Base-by-base conservation (phyloP, 2,888 invertebrate genomes). In the Cerceris rybyensis region DNA sequence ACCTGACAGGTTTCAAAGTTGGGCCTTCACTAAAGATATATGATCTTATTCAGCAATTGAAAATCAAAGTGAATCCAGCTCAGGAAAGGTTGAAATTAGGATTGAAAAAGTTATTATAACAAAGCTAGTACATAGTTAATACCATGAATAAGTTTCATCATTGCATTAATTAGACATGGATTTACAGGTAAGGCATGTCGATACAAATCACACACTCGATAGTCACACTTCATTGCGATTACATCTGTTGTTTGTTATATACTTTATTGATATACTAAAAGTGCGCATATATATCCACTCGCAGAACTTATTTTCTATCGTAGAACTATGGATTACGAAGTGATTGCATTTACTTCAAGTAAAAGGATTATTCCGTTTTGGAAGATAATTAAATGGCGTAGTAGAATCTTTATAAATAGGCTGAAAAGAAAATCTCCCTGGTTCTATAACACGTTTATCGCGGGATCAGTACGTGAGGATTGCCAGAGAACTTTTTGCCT, bases 11-110 rank as follows among this genome's bases (percentile, higher is more conserved):
- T 85, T 98, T 97, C 95, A 98, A 98, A 94, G 98, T 98, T 75
- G 98, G 98, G 1, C 98, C 98, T 7, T 98, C 98, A 16, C 93
- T 98, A 76, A 98, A 98, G 94, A 98, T 98, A 88, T 97, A 95
- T 90, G 98, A 98, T 93, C 94, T 98, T 83, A 97, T 98, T 90
- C 97, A 98, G 90, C 97, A 98, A 91, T 94, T 98, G 67, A 98
- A 97, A 93, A 96, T 96, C 92, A 97, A 97, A 94, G 95, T 96
- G 80, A 96, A 96, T 92, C 95, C 96, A 79, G 95, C 95, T 81
- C 95, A 96, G 90, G 95, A 95, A 88, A 93, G 95, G 86, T 93
- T 93, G 92, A 95, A 95, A 93, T 93, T 94, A 88, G 95, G 94
- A 92, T 92, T 94, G 90, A 94, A 95, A 93, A 95, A 95, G 92